Conservation (phyloP, 2,888 invertebrate species). For the Nectonema munidae region DNA sequence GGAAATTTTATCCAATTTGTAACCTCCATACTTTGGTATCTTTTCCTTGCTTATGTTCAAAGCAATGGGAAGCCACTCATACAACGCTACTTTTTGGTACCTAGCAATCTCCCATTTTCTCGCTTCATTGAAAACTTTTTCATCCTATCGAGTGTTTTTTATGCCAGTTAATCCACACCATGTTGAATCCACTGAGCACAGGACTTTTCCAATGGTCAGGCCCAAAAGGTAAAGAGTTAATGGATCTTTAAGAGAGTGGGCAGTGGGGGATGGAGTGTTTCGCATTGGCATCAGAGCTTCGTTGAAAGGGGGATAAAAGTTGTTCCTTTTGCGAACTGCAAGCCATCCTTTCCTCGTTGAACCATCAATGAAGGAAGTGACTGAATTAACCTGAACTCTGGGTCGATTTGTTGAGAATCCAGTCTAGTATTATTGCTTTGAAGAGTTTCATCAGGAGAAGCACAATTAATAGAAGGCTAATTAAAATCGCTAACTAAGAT, state of each 20-base stretch:
- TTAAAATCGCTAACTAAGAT: too few relatives aligned
- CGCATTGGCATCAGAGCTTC: conserved; percentile 65
- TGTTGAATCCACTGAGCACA: background rate
- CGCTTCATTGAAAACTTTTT: conserved; percentile 20
- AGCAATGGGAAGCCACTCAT: background rate
- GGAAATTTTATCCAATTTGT: background rate
- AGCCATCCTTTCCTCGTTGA: too few relatives aligned
- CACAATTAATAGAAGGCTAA: too few relatives aligned
- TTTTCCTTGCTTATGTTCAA: background rate
- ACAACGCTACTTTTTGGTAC: conserved; percentile 18
- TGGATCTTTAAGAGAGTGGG: conserved; percentile 57
- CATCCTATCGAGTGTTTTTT: conserved; percentile 19
- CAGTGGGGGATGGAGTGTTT: conserved; percentile 66
- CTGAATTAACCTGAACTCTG: conserved; percentile 19
- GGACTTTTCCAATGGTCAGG: background rate
- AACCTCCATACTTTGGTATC: background rate
- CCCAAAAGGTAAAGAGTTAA: conserved; percentile 38
- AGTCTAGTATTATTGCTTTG: too few relatives aligned
- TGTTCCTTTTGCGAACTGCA: too few relatives aligned
- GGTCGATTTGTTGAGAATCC: background rate
- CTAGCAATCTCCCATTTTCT: conserved; percentile 21
- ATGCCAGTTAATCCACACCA: conserved; percentile 23
- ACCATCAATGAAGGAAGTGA: conserved; percentile 22
- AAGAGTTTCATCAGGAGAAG: too few relatives aligned
- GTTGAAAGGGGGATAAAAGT: conserved; percentile 33